phyloP scores from a whole-genome alignment of 2,113 vertebrate genomes.

The Eurypyga helias region DNA sequence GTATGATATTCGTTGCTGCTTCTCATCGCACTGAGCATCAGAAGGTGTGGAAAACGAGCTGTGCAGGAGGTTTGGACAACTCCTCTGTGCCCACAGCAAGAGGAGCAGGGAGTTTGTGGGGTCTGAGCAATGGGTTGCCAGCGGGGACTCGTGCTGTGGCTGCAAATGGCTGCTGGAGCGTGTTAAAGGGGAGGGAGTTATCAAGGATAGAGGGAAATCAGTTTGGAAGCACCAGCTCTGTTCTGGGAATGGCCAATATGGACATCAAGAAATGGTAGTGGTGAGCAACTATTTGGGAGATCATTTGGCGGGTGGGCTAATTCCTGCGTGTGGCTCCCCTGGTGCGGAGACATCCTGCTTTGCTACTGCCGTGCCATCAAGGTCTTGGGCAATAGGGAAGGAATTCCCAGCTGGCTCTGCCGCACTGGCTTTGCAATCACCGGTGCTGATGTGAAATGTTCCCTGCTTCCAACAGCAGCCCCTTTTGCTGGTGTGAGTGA shows the following conservation, averaged over 20 bases:
- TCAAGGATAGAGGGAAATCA: neutral
- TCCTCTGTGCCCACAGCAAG: neutral
- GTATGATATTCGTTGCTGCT: too few relatives aligned
- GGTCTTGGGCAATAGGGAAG: neutral
- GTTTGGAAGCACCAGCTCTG: neutral
- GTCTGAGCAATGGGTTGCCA: neutral
- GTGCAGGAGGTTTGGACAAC: neutral
- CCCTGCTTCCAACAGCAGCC: neutral
- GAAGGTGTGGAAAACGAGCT: neutral
- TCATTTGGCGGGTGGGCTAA: neutral
- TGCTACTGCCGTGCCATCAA: neutral
- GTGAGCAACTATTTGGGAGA: neutral
- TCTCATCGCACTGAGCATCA: neutral
- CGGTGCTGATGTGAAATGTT: neutral
- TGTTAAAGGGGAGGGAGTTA: neutral
- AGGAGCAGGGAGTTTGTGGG: neutral
- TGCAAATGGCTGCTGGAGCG: neutral
- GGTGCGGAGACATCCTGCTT: neutral
- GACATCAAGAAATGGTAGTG: neutral
- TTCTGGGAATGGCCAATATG: neutral
- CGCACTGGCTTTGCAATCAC: neutral
- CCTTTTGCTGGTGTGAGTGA: neutral
- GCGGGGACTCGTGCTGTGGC: rapidly evolving
- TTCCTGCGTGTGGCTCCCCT: neutral
- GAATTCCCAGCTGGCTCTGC: neutral